Conservation (phyloP, 2,888 invertebrate genomes). For the Xanthia icteritia region DNA sequence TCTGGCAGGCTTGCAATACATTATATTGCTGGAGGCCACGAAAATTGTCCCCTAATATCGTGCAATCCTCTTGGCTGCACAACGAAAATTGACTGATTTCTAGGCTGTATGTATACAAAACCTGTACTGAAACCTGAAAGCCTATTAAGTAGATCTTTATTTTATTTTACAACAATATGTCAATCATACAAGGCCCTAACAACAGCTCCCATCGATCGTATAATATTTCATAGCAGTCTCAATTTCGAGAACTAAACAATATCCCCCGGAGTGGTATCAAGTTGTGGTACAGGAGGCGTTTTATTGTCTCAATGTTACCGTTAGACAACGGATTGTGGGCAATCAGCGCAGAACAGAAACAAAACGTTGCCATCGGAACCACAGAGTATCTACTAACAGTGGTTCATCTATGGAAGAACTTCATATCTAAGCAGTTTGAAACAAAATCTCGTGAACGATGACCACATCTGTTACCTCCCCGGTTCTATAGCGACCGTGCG, state of each 20-base stretch:
- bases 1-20: conserved; percentile 25
- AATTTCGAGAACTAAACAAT: conserved; percentile 59
- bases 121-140: not conserved
- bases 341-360: conserved; percentile 85
- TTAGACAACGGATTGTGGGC: conserved; percentile 76
- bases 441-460: no score
- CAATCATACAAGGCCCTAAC: not conserved
- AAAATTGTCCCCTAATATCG: conserved; percentile 12
- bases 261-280: conserved; percentile 70
- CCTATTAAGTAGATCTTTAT: not conserved
- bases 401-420: no score
- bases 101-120: not conserved
- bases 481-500: no score
- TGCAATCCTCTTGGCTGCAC: not conserved
- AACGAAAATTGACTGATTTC: not conserved
- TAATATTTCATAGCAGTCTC: conserved; percentile 45
- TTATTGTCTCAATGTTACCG: conserved; percentile 79
- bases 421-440: no score
- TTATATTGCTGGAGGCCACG: not conserved
- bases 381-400: conserved; percentile 23
- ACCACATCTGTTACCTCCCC: no score
- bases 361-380: conserved; percentile 71
- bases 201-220: conserved; percentile 11
- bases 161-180: not conserved
- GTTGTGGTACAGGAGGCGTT: conserved; percentile 71